phyloP scores from a whole-genome alignment of 2,113 vertebrate genomes.

The Sylvia atricapilla region DNA sequence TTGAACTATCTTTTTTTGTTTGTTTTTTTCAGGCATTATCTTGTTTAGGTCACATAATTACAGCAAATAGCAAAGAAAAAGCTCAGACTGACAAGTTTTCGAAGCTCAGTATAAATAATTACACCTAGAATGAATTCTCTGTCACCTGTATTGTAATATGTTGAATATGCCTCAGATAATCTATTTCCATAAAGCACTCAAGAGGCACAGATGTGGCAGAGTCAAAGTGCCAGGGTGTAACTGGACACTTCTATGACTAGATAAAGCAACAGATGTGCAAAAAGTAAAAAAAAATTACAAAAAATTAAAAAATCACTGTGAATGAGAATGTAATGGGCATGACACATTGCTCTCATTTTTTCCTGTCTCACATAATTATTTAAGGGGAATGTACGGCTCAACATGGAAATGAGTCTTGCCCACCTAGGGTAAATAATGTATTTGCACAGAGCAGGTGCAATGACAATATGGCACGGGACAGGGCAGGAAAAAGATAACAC shows the following conservation, averaged over 20 bases:
- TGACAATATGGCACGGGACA: not conserved
- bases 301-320: not conserved
- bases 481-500: not conserved
- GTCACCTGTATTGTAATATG: not conserved
- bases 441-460: slow-evolving; percentile 10
- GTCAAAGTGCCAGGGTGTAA: not conserved
- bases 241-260: not conserved
- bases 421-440: not conserved
- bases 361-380: not conserved
- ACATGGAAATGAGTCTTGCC: not conserved
- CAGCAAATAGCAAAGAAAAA: not conserved
- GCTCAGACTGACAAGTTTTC: not conserved
- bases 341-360: not conserved
- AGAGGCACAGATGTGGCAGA: not conserved
- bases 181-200: not conserved
- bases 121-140: not conserved
- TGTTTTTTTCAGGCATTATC: not conserved
- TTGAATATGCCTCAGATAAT: not conserved
- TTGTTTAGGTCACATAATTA: not conserved
- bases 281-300: not conserved
- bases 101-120: not conserved
- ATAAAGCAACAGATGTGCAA: not conserved
- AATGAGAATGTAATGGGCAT: not conserved
- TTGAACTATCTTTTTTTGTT: not conserved
- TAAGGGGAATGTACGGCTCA: not conserved